Evolutionary conservation across 2,888 invertebrate species (phyloP).

Genomic region (Noctua janthe): DNA sequence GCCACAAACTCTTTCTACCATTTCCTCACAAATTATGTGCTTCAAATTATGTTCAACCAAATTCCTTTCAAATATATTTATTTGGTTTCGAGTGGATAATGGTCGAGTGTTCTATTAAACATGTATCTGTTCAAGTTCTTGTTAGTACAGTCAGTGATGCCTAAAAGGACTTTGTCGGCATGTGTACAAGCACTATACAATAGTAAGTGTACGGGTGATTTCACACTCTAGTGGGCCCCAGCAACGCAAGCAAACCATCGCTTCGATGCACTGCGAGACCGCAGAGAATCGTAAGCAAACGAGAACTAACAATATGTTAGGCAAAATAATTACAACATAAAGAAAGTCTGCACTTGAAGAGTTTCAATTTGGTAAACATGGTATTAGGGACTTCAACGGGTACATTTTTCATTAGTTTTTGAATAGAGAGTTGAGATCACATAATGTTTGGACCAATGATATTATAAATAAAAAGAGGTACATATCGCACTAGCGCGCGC

Average conservation of each 20-base stretch:
- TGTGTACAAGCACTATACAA: conserved; percentile 68
- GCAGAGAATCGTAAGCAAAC: conserved; percentile 79
- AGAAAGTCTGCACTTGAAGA: neutral
- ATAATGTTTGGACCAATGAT: neutral
- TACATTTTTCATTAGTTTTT: neutral
- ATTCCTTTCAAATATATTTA: conserved; percentile 48
- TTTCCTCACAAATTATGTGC: conserved; percentile 50
- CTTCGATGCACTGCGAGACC: conserved; percentile 81
- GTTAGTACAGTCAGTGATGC: conserved; percentile 63
- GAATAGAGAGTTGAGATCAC: neutral
- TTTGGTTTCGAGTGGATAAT: conserved; percentile 74
- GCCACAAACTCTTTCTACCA: conserved; percentile 55
- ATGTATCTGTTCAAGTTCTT: conserved; percentile 65
- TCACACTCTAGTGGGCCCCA: conserved; percentile 82
- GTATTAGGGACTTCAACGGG: neutral
- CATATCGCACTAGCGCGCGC: too few relatives aligned
- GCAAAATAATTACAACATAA: conserved; percentile 21
- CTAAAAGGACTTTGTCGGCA: conserved; percentile 80
- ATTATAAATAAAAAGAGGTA: too few relatives aligned
- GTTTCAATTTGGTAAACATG: neutral
- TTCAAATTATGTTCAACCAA: conserved; percentile 46
- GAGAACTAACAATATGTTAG: conserved; percentile 19
- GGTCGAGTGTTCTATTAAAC: conserved; percentile 72
- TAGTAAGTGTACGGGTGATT: conserved; percentile 81
- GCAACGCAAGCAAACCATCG: conserved; percentile 76